Conservation (phyloP, 1,140 invertebrate genomes). For the Cotesia typhae region DNA sequence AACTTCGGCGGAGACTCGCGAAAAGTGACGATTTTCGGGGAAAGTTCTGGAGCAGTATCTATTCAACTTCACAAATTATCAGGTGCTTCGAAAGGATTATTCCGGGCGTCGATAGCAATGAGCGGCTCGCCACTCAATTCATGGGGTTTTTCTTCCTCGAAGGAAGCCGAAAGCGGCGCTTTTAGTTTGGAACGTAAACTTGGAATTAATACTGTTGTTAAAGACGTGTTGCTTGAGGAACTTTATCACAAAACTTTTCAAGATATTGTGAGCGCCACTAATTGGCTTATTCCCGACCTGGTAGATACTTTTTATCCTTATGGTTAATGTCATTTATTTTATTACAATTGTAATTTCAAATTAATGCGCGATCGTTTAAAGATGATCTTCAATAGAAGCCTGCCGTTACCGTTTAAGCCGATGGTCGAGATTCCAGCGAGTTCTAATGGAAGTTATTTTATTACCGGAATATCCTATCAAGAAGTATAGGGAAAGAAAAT, state of each 20-base stretch:
- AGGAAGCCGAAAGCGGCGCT: slow-evolving; percentile 62
- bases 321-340: neutral
- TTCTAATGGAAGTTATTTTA: slow-evolving; percentile 50
- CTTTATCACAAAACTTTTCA: slow-evolving; percentile 17
- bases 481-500: slow-evolving; percentile 63
- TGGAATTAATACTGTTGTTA: slow-evolving; percentile 31
- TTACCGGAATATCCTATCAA: slow-evolving; percentile 66
- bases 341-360: too few species aligned
- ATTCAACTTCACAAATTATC: too few species aligned
- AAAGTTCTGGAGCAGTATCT: too few species aligned
- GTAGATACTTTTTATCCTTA: neutral
- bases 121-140: slow-evolving; percentile 73
- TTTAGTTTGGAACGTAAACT: slow-evolving; percentile 61
- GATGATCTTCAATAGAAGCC: neutral
- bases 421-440: slow-evolving; percentile 51
- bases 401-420: slow-evolving; percentile 55
- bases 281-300: neutral
- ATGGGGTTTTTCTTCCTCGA: slow-evolving; percentile 71
- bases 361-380: neutral
- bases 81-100: slow-evolving; percentile 28
- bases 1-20: too few species aligned
- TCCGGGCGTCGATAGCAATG: slow-evolving; percentile 61
- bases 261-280: slow-evolving; percentile 5
- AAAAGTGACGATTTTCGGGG: too few species aligned
- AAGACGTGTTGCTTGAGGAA: slow-evolving; percentile 17